Evolutionary conservation across 2,888 invertebrate species (phyloP).

Genomic region (Aleiodes testaceus): DNA sequence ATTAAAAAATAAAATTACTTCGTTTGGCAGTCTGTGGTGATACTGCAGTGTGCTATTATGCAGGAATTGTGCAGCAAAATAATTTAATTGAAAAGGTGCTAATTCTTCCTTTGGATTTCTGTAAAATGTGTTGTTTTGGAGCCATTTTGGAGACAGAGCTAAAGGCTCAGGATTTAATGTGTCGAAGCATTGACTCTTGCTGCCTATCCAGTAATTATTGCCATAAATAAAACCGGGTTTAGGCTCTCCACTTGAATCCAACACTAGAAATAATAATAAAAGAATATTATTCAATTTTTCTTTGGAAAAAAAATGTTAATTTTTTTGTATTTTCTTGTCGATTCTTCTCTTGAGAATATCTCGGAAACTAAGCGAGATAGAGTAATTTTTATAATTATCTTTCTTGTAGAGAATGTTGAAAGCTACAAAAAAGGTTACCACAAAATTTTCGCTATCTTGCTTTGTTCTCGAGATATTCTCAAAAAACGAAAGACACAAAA

Average conservation of each 20-base stretch:
- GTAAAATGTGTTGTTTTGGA: conserved; percentile 61
- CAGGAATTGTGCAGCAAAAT: conserved; percentile 68
- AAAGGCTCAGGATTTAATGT: conserved; percentile 63
- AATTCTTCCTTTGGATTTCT: conserved; percentile 66
- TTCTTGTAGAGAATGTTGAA: too few species aligned
- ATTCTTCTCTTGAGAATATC: too few species aligned
- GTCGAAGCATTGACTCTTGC: conserved; percentile 74
- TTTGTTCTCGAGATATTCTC: too few species aligned
- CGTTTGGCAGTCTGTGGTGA: conserved; percentile 69
- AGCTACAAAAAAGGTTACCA: too few species aligned
- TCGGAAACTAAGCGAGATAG: too few species aligned
- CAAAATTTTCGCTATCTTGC: too few species aligned
- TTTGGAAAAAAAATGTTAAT: too few species aligned
- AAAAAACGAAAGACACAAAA: too few species aligned
- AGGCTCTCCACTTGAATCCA: conserved; percentile 77
- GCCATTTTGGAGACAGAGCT: conserved; percentile 55
- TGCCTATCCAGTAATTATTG: conserved; percentile 78
- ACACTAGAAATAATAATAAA: conserved; percentile 64
- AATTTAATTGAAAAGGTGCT: conserved; percentile 70
- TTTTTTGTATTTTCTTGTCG: too few species aligned
- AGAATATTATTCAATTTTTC: background rate
- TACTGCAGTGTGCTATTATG: conserved; percentile 73
- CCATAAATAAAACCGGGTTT: conserved; percentile 76
- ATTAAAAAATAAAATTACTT: conserved; percentile 61
- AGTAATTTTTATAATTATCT: too few species aligned